These are phyloP conservation scores for Asobara japonica DNA, from an alignment of 1,140 invertebrate species.

Conservation along the genomic window DNA sequence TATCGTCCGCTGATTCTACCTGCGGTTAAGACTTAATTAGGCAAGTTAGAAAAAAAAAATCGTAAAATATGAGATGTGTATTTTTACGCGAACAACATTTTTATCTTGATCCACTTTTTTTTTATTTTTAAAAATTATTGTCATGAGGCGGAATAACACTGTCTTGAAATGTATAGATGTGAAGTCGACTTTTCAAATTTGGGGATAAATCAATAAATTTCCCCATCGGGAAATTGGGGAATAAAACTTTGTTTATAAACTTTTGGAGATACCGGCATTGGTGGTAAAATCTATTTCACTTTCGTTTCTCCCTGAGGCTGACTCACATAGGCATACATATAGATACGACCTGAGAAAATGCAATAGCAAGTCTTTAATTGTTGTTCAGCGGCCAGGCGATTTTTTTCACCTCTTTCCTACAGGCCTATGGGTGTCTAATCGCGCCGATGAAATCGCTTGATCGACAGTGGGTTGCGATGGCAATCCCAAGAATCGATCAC, in stretches of 20 bases:
- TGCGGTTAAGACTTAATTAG: too few relatives aligned
- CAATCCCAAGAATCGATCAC: constrained; percentile 15
- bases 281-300: constrained; percentile 19
- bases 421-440: constrained; percentile 1
- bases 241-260: constrained; percentile 5
- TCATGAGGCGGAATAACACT: too few relatives aligned
- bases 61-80: too few relatives aligned
- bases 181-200: too few relatives aligned
- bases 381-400: constrained; percentile 18
- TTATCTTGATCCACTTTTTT: too few relatives aligned
- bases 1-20: too few relatives aligned
- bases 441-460: constrained; percentile 24
- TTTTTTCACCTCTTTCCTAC: constrained; percentile 11
- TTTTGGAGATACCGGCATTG: neutral
- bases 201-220: neutral
- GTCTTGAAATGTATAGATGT: too few relatives aligned
- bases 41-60: too few relatives aligned
- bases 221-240: too few relatives aligned
- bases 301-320: constrained; percentile 24
- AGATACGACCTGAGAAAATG: neutral
- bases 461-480: neutral
- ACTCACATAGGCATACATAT: neutral
- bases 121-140: too few relatives aligned
- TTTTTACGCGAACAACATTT: too few relatives aligned
- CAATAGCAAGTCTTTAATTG: constrained; percentile 20